A percentile compares a stretch with the other conserved stretches of the same genome.
These are phyloP conservation scores for Halcyon chelicuti DNA, from an alignment of 2,797 vertebrate species.

Conservation along the genomic window DNA sequence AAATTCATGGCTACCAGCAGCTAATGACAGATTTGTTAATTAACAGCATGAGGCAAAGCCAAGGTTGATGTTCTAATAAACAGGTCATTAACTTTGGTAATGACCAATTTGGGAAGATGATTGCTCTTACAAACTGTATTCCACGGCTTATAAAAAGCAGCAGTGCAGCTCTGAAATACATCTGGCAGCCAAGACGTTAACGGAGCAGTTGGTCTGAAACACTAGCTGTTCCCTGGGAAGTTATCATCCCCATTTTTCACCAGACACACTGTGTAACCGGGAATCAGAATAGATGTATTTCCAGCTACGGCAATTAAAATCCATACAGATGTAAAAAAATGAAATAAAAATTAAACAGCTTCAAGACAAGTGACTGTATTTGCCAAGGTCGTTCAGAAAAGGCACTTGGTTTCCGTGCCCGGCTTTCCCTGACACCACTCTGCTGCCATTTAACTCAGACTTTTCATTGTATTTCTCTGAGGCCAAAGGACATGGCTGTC, in stretches of 20 bases:
- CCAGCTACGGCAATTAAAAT: conserved; percentile 50
- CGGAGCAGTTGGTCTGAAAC: conserved; percentile 56
- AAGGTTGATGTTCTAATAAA: conserved; percentile 85
- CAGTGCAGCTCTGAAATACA: conserved; percentile 62
- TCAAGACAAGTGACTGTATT: not conserved
- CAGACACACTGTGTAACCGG: not conserved
- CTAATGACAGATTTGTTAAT: conserved; percentile 84
- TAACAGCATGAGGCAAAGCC: conserved; percentile 81
- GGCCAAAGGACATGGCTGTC: not conserved
- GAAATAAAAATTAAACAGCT: not conserved
- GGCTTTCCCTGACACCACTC: not conserved
- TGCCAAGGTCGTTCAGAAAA: not conserved
- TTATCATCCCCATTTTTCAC: conserved; percentile 47
- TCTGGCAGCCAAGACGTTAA: conserved; percentile 54
- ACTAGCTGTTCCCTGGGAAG: not conserved
- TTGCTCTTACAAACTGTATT: conserved; percentile 79
- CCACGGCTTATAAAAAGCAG: conserved; percentile 71
- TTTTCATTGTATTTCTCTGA: not conserved
- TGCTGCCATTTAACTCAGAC: not conserved
- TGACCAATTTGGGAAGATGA: conserved; percentile 81
- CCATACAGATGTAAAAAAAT: conserved; percentile 9
- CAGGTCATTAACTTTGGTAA: conserved; percentile 85
- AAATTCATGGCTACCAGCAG: conserved; percentile 69
- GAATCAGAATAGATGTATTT: conserved; percentile 38
- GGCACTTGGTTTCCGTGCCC: not conserved